Evolutionary conservation across 1,140 invertebrate species (phyloP).

Genomic region (Meloidogyne floridensis): DNA sequence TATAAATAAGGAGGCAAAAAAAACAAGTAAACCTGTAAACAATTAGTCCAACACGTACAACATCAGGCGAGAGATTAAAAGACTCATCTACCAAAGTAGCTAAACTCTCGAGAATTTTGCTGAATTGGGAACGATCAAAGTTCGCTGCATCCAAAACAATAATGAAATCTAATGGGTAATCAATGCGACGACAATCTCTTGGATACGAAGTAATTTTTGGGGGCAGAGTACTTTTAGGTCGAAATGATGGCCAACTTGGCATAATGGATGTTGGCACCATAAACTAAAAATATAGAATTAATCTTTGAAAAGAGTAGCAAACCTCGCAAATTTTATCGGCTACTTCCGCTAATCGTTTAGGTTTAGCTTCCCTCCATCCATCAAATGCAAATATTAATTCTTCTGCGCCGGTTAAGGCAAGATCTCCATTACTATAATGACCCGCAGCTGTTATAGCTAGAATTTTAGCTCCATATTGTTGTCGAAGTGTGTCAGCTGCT

Average conservation of each 20-base stretch:
- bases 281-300: constrained; percentile 13
- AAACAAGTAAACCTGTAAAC: constrained; percentile 54
- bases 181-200: constrained; percentile 37
- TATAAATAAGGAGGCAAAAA: not conserved
- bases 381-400: constrained; percentile 50
- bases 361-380: constrained; percentile 56
- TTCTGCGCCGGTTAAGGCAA: constrained; percentile 36
- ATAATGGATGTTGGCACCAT: constrained; percentile 32
- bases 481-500: constrained; percentile 43
- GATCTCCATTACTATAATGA: constrained; percentile 41
- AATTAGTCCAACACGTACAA: constrained; percentile 61
- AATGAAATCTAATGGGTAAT: constrained; percentile 58
- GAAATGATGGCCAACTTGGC: constrained; percentile 42
- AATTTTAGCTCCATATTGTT: constrained; percentile 53
- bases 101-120: constrained; percentile 55
- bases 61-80: constrained; percentile 63
- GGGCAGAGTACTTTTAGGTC: constrained; percentile 18
- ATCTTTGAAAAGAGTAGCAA: not conserved
- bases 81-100: constrained; percentile 61
- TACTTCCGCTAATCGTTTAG: constrained; percentile 52
- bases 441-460: constrained; percentile 59
- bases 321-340: constrained; percentile 62
- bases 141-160: constrained; percentile 63
- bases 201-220: constrained; percentile 26
- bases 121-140: constrained; percentile 56